phyloP scores from a whole-genome alignment of 2,888 invertebrate species.

The Cecidostiba fungosa region DNA sequence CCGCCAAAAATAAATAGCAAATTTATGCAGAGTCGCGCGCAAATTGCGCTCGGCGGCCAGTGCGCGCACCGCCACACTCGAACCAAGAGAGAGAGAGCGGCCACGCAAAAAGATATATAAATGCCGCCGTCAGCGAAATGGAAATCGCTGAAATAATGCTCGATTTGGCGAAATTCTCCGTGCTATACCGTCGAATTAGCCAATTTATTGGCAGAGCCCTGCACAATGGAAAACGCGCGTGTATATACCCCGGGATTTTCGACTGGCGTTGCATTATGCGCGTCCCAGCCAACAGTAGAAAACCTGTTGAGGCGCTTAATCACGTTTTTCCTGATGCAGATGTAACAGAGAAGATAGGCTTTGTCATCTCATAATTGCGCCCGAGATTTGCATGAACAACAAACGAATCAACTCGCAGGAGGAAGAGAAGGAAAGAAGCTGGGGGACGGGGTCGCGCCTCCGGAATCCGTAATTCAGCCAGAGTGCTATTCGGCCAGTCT shows the following conservation, averaged over 20 bases:
- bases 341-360: background rate
- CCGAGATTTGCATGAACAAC: slow-evolving; percentile 15
- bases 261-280: background rate
- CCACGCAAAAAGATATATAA: background rate
- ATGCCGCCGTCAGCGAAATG: background rate
- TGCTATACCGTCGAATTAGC: background rate
- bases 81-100: too few relatives aligned
- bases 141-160: slow-evolving; percentile 13
- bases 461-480: background rate
- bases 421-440: background rate
- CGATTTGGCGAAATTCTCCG: slow-evolving; percentile 15
- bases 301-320: background rate
- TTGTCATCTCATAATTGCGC: slow-evolving; percentile 9
- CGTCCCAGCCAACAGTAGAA: background rate
- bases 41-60: slow-evolving; percentile 8
- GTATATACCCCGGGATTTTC: background rate
- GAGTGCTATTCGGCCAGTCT: background rate
- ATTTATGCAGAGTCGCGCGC: slow-evolving; percentile 28
- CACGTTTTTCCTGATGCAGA: background rate
- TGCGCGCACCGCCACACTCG: background rate
- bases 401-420: background rate
- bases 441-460: background rate
- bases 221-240: background rate
- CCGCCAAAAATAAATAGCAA: slow-evolving; percentile 6
- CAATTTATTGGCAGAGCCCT: background rate